Base-by-base conservation (phyloP, 1,140 invertebrate genomes). In the Chelonus insularis region DNA sequence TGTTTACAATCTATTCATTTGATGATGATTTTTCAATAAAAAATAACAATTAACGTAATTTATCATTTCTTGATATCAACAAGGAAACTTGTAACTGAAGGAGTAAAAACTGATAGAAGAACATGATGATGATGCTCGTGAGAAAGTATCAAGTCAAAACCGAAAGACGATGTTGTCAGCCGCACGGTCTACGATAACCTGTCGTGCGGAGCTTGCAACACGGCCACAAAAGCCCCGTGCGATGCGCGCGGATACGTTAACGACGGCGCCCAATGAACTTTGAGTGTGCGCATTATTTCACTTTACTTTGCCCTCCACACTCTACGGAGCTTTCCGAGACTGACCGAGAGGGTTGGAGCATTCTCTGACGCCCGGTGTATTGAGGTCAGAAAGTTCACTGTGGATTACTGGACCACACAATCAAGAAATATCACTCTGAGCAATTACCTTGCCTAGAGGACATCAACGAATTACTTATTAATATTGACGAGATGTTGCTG, bases 151-250 rank as follows among this genome's bases (percentile, higher is more conserved):
- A 7, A 8, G 29, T 16, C 29, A 16, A 18, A 34, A 16, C 32
- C 47, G 47, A 4, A 39, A 50, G n/a, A 29, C 25, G 66, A 60
- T 54, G 68, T 58, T 68, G 59, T 58, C 64, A 29, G 68, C 61
- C 59, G 57, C 69, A 60, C 72, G 64, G 66, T 64, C 71, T 65
- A 68, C 65, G 64, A 60, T 63, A 73, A 73, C 70, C 72, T 74
- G 71, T 65, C 69, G 67, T 65, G 60, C 58, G 51, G 61, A 66
- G 51, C 64, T 66, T 64, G 64, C 68, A 57, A 54, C 64, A 67
- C 67, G 39, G 50, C 63, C 62, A 64, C 68, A 65, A 65, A 64
- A 68, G 25, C 65, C 68, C 57, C 60, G 59, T 66, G 45, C 61
- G 57, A 60, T 63, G 47, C 60, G 57, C 57, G 58, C 55, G 21